phyloP scores from a whole-genome alignment of 2,888 invertebrate genomes.

The Bursaphelenchus okinawaensis region DNA sequence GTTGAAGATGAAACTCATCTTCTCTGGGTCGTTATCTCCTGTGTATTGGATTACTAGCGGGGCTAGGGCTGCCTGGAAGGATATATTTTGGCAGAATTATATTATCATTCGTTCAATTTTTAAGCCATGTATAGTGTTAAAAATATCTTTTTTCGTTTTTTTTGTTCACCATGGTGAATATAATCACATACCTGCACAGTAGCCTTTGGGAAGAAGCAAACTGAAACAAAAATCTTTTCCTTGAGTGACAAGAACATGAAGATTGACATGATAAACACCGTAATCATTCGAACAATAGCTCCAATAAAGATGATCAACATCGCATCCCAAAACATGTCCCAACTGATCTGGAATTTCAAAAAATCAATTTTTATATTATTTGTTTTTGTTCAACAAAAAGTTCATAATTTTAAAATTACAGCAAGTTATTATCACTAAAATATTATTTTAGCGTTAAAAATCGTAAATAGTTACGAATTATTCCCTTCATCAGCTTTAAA shows the following conservation, averaged over 20 bases:
- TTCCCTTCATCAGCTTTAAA: too few relatives aligned
- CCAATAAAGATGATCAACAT: slow-evolving; percentile 35
- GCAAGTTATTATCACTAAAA: neutral
- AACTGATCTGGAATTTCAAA: slow-evolving; percentile 31
- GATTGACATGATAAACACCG: slow-evolving; percentile 29
- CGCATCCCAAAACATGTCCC: slow-evolving; percentile 25
- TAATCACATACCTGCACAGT: slow-evolving; percentile 35
- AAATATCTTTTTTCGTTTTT: too few relatives aligned
- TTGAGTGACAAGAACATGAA: slow-evolving; percentile 17
- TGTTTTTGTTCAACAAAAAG: too few relatives aligned
- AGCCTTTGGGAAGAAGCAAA: slow-evolving; percentile 41
- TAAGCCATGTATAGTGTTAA: neutral
- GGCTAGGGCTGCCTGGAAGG: slow-evolving; percentile 33
- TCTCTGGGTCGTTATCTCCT: neutral
- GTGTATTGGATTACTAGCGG: slow-evolving; percentile 28
- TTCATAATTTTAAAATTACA: too few relatives aligned
- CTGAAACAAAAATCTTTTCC: slow-evolving; percentile 32
- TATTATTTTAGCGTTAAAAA: neutral
- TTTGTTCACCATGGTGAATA: too few relatives aligned
- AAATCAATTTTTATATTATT: too few relatives aligned
- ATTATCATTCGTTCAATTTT: neutral
- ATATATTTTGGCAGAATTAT: neutral
- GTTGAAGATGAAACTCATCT: slow-evolving; percentile 20
- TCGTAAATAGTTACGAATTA: neutral
- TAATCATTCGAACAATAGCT: slow-evolving; percentile 27